A percentile compares a stretch with the other conserved stretches of the same genome.
phyloP scores from a whole-genome alignment of 1,140 invertebrate genomes.

The Meloidogyne exigua region DNA sequence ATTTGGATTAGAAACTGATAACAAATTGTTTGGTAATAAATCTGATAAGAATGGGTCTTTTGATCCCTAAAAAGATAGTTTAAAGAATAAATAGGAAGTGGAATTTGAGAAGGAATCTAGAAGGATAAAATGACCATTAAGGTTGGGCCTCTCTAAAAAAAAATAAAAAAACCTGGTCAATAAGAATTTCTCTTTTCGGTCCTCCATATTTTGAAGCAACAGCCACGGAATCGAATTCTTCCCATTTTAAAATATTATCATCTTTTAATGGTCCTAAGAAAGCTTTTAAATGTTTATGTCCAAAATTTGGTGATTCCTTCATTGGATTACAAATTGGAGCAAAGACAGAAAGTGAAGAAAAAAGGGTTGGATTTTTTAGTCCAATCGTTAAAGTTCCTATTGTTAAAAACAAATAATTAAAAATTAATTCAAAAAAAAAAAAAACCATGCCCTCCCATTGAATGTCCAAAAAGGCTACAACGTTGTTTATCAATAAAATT shows the following conservation, averaged over 20 bases:
- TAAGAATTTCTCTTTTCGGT: constrained; percentile 77
- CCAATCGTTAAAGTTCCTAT: no score
- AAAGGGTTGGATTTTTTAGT: constrained; percentile 64
- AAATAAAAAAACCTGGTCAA: constrained; percentile 79
- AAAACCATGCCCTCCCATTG: constrained; percentile 60
- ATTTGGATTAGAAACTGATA: constrained; percentile 70
- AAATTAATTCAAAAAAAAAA: constrained; percentile 7
- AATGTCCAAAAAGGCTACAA: constrained; percentile 65
- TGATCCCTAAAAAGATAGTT: constrained; percentile 15
- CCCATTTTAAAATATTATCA: constrained; percentile 69
- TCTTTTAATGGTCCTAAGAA: constrained; percentile 65
- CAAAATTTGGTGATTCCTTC: constrained; percentile 75
- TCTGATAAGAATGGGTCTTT: constrained; percentile 80
- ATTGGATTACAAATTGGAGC: constrained; percentile 88
- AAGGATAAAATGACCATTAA: no score
- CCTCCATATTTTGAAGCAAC: constrained; percentile 81
- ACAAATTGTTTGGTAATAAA: constrained; percentile 81
- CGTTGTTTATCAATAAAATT: constrained; percentile 66
- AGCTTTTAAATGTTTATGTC: constrained; percentile 77
- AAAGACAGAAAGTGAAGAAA: constrained; percentile 89
- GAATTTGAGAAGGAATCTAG: no score
- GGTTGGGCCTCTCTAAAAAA: no score
- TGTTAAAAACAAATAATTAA: no score
- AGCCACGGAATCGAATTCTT: constrained; percentile 82
- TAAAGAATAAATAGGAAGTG: not conserved